A percentile compares a stretch with the other conserved stretches of the same genome.
phyloP scores from a whole-genome alignment of 2,113 vertebrate genomes.

The Dascyllus trimaculatus region DNA sequence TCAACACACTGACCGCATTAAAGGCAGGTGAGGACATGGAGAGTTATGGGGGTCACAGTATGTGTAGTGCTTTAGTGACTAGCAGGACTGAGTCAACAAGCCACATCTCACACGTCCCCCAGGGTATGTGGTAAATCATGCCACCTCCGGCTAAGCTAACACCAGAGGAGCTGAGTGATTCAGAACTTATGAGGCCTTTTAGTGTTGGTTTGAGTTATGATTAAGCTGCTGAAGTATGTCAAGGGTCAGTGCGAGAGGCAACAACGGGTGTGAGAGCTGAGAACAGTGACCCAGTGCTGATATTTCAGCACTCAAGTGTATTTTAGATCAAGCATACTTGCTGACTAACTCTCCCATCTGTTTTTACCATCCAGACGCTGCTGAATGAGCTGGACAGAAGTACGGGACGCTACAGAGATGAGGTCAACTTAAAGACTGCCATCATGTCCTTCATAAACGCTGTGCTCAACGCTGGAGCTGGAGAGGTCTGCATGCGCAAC shows the following conservation, averaged over 20 bases:
- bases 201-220: slow-evolving; percentile 55
- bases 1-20: slow-evolving; percentile 53
- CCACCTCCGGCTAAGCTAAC: slow-evolving; percentile 45
- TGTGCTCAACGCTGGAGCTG: slow-evolving; percentile 95
- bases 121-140: slow-evolving; percentile 54
- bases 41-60: slow-evolving; percentile 58
- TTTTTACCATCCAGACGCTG: slow-evolving; percentile 84
- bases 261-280: slow-evolving; percentile 8
- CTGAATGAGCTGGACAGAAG: slow-evolving; percentile 95
- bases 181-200: slow-evolving; percentile 36
- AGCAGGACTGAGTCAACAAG: slow-evolving; percentile 71
- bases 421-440: slow-evolving; percentile 97
- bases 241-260: slow-evolving; percentile 13
- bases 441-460: slow-evolving; percentile 99
- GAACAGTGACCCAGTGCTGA: slow-evolving; percentile 19
- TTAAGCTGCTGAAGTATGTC: slow-evolving; percentile 41
- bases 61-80: slow-evolving; percentile 35
- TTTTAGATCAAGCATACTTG: neutral
- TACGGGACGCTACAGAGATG: slow-evolving; percentile 93
- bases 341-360: slow-evolving; percentile 8
- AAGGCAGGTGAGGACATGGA: slow-evolving; percentile 49
- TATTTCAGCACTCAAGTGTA: neutral
- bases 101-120: slow-evolving; percentile 38
- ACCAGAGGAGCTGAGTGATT: slow-evolving; percentile 53
- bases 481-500: slow-evolving; percentile 90